Evolutionary conservation across 2,113 vertebrate species (phyloP).

Genomic region (Aldabrachelys gigantea): DNA sequence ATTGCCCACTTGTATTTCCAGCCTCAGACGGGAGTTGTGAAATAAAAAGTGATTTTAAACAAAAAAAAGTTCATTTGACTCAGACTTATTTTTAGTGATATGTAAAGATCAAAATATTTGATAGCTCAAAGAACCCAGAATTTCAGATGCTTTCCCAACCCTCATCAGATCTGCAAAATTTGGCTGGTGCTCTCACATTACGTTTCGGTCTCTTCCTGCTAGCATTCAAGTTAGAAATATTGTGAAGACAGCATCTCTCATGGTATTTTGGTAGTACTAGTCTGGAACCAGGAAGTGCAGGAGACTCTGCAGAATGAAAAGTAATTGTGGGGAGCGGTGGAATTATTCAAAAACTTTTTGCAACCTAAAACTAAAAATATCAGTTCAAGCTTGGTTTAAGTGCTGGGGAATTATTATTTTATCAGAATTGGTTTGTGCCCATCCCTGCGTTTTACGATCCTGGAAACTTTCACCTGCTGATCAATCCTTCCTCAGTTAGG

Average conservation of each 20-base stretch:
- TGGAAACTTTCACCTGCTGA: background rate
- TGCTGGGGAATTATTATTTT: background rate
- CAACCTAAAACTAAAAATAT: background rate
- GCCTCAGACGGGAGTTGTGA: background rate
- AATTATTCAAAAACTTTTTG: background rate
- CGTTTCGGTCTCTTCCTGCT: background rate
- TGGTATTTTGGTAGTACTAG: accelerated
- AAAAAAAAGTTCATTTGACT: background rate
- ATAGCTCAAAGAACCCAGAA: background rate
- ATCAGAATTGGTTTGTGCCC: accelerated
- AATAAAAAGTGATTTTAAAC: background rate
- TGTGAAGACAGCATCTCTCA: background rate
- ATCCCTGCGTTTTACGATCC: accelerated
- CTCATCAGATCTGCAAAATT: background rate
- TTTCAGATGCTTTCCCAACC: background rate
- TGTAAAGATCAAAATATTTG: background rate
- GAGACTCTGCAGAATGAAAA: background rate
- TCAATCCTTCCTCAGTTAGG: background rate
- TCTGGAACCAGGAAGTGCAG: background rate
- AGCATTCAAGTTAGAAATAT: background rate
- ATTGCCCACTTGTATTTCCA: background rate
- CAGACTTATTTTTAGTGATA: accelerated
- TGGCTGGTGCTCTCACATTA: accelerated
- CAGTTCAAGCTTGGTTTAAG: background rate
- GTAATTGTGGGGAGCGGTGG: background rate